Base-by-base conservation (phyloP, 2,888 invertebrate species). In the Eristalinus aeneus region DNA sequence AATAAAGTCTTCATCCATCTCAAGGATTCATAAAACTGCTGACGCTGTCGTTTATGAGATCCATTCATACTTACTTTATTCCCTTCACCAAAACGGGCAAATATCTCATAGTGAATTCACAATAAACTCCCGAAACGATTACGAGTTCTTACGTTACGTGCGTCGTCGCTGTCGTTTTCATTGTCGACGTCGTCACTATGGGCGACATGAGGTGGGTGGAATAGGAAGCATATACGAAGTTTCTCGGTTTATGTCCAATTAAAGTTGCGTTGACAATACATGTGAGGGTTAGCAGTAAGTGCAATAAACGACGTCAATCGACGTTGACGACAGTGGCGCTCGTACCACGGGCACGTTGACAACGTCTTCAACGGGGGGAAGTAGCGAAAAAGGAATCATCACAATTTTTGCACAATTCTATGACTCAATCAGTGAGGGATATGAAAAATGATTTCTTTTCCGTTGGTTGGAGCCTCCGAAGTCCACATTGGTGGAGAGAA, bases 41-140 rank as follows among this genome's bases (percentile, higher is more conserved):
- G 32, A 61, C 9, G 61, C 34, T 32, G 31, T 61, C 61, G 31
- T 61, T 61, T 61, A 61, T 61, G 61, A 61, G 61, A 16, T 61
- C 31, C 32, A 32, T 27, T 56, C 12, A 46, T 46, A 46, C 46
- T 46, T 23, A 58, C 31, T 58, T 58, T 27, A n/a, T 58, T 23
- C 23, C 31, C 58, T 6, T 11, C 58, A 27, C 27, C 27, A 58
- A 12, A 22, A 22, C 4, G 58, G n/a, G n/a, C 27, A 27, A 58
- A n/a, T 11, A 31, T 27, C 31, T 58, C 27, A 27, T n/a, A 27
- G 58, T 27, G 31, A 58, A 12, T 23, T 31, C n/a, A 58, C 23
- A 46, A 46, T 46, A 46, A 46, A 46, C 8, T 46, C 58, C 27
- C 27, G 58, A 27, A 58, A 58, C 31, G 58, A 58, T 58, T 58